Evolutionary conservation across 2,888 invertebrate genomes (phyloP).

Genomic region (Podotricha telesiphe): DNA sequence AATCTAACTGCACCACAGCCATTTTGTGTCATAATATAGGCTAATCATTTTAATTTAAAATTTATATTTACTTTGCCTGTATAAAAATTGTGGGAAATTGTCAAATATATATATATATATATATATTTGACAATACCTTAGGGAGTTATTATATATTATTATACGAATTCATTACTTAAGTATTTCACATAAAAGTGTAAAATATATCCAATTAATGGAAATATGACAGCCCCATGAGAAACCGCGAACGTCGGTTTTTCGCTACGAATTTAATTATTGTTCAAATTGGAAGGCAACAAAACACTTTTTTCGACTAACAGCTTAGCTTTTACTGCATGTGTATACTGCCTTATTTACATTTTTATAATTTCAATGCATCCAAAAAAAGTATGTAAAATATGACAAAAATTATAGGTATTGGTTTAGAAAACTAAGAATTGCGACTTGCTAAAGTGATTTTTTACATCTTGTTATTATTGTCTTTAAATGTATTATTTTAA

Average conservation of each 20-base stretch:
- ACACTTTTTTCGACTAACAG: constrained; percentile 7
- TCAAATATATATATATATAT: too few relatives aligned
- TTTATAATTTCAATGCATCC: neutral
- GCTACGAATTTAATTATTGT: constrained; percentile 30
- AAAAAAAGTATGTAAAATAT: neutral
- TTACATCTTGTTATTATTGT: too few relatives aligned
- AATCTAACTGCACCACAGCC: too few relatives aligned
- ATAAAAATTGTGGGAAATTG: too few relatives aligned
- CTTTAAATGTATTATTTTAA: too few relatives aligned
- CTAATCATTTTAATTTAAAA: too few relatives aligned
- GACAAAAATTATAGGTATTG: neutral
- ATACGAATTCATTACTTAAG: constrained; percentile 12
- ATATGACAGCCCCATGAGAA: constrained; percentile 36
- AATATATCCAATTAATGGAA: constrained; percentile 30
- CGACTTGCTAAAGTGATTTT: too few relatives aligned
- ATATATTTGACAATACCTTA: neutral
- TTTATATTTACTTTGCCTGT: too few relatives aligned
- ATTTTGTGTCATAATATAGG: too few relatives aligned
- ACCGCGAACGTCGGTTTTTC: constrained; percentile 31
- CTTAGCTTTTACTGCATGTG: neutral
- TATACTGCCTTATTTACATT: neutral
- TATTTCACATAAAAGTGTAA: constrained; percentile 26
- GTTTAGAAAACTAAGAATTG: too few relatives aligned
- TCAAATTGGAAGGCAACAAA: constrained; percentile 33
- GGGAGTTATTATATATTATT: constrained; percentile 2